These are phyloP conservation scores for Leptinotarsa tumamoca DNA, from an alignment of 2,888 invertebrate species.

Conservation along the genomic window DNA sequence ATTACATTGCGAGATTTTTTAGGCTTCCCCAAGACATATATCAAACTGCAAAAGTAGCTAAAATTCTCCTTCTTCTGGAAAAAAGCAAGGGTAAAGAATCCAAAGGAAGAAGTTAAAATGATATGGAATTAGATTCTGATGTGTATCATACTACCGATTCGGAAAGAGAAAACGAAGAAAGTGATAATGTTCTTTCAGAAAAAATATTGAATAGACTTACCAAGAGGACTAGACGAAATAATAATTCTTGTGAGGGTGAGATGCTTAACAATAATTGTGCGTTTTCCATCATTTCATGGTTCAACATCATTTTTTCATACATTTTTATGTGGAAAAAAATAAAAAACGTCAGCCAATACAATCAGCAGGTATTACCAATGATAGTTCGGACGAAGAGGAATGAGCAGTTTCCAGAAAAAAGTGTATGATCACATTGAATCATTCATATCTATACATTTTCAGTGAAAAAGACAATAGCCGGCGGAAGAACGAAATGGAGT, in stretches of 20 bases:
- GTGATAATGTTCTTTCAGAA: conserved; percentile 7
- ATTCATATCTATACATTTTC: neutral
- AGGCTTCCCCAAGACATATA: too few relatives aligned
- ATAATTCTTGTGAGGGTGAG: too few relatives aligned
- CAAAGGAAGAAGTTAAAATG: too few relatives aligned
- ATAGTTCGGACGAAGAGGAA: neutral
- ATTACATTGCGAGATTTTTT: too few relatives aligned
- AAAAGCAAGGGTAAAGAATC: too few relatives aligned
- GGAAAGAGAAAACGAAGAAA: conserved; percentile 1
- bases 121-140: too few relatives aligned
- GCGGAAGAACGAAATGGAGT: neutral
- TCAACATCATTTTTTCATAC: too few relatives aligned
- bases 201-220: neutral
- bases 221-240: neutral
- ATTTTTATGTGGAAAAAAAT: too few relatives aligned
- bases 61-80: too few relatives aligned
- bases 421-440: neutral
- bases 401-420: neutral
- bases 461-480: neutral
- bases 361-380: neutral
- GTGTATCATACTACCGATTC: neutral
- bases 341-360: neutral
- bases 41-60: too few relatives aligned
- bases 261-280: too few relatives aligned
- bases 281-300: too few relatives aligned